Evolutionary conservation across 2,797 vertebrate genomes (phyloP), one percentile per base, ranked within the genome.

Genomic region (Phrynocephalus guinanensis): DNA sequence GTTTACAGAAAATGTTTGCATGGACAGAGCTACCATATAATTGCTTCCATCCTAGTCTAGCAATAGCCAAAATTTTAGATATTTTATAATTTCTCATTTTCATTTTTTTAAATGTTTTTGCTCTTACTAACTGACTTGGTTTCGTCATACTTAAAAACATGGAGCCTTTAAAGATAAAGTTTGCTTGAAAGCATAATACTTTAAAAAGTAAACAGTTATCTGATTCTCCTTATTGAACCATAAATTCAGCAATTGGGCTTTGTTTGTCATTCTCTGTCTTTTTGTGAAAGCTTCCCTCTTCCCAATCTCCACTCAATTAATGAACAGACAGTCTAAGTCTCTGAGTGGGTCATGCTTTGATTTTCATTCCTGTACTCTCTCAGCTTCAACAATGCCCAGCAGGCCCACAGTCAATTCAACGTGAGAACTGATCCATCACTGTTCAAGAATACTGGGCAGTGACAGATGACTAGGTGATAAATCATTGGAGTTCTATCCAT

Each of bases 391-490:
- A 96, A 96, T 96, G 91, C 96, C 96, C 96, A 97, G 96, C 95
- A 95, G 96, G 96, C 92, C 52, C 95, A 91, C 85, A 95, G 95
- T 95, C 94, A 96, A 96, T 96, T 96, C 96, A 96, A 91, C 92
- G 94, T 95, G 88, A 93, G 92, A 95, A 95, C 95, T 95, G 93
- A 96, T 96, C 95, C 96, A 96, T 95, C 96, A 94, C 91, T 94
- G 91, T 89, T 95, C 94, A 96, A 96, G 96, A 96, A 91, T 95
- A 75, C 86, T 7, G 90, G 86, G 85, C 94, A 95, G 95, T 96
- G 96, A 95, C 94, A 94, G 95, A 94, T 97, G 96, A 96, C 96
- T 95, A 95, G 94, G 92, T 96, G 95, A 97, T 97, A 96, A 97
- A 96, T 96, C 95, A 96, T 89, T 94, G 94, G 96, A 95, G 89